Evolutionary conservation across 1,140 invertebrate species (phyloP), one percentile per base, ranked within the genome.

Genomic region (Lasioglossum albipes): DNA sequence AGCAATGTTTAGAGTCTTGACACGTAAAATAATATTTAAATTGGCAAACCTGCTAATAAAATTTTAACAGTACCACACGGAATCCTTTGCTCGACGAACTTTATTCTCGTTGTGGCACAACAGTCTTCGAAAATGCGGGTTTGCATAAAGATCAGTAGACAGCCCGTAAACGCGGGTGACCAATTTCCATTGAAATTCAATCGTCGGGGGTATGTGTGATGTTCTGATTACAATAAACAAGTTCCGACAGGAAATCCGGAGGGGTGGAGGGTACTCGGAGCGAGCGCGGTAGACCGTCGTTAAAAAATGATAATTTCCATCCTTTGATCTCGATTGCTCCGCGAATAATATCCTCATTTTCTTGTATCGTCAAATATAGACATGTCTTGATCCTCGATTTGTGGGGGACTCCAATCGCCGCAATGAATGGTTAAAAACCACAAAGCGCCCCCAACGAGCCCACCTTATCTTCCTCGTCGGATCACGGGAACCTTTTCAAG

Each of bases 371-470:
- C 54, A 71, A 65, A 69, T 42, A 62, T 36, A 54, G 27, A 62
- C 31, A 9, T 42, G 18, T 61, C 62, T 69, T 66, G 79, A 81
- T 78, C 49, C 59, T 62, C 57, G 75, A 86, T 82, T 85, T 42
- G 71, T 42, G 36, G 65, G 67, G 79, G 45, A 13, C 64, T 42
- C 42, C 31, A 75, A 80, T 75, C 54, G 36, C 54, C 67, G 59
- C 83, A 52, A 70, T 85, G 79, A 79, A 85, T 79, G 80, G 82
- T 82, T 85, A 85, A 86, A 86, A 86, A 85, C 75, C 75, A 79
- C 84, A 85, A 86, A 85, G 84, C 80, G n/a, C 2, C 59, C 75
- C 78, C 79, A 79, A 79, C 79, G 70, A 85, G 74, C 7, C 45
- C 49, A 59, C 73, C 65, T 69, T 86, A 83, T 86, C 75, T 79